Evolutionary conservation across 2,797 vertebrate species (phyloP).

Genomic region (Mycteria americana): DNA sequence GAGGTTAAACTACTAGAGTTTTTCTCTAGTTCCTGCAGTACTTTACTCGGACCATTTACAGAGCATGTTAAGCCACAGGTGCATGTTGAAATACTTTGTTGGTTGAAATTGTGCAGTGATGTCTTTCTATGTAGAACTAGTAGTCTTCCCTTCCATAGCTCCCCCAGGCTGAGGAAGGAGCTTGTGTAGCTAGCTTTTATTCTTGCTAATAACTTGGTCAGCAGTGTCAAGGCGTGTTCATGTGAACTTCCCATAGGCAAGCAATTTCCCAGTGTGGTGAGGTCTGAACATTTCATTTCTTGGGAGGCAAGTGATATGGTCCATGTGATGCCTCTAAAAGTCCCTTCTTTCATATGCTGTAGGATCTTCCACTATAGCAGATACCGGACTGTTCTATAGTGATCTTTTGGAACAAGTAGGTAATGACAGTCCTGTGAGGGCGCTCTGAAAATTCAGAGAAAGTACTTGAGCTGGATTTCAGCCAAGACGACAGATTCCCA

Average conservation of each 20-base stretch:
- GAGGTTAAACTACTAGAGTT: not conserved
- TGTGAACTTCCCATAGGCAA: not conserved
- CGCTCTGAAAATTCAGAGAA: not conserved
- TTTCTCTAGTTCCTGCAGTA: not conserved
- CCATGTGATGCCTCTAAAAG: not conserved
- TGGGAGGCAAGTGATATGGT: no score
- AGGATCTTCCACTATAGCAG: not conserved
- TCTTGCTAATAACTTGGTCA: not conserved
- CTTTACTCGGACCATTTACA: not conserved
- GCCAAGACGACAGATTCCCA: not conserved
- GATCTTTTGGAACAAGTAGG: not conserved
- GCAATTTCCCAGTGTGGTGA: not conserved
- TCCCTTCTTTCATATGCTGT: not conserved
- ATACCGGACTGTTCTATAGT: not conserved
- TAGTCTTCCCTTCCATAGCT: not conserved
- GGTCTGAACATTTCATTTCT: not conserved
- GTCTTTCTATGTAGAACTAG: not conserved
- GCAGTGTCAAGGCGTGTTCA: not conserved
- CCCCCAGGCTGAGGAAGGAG: not conserved
- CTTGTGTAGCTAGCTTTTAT: not conserved
- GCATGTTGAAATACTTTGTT: not conserved
- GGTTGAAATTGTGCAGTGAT: not conserved
- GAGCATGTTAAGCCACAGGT: not conserved
- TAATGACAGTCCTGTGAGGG: not conserved
- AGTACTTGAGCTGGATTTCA: not conserved